Evolutionary conservation across 2,888 invertebrate genomes (phyloP), one percentile per base, ranked within the genome.

Genomic region (Hirtodrosophila alboralis): DNA sequence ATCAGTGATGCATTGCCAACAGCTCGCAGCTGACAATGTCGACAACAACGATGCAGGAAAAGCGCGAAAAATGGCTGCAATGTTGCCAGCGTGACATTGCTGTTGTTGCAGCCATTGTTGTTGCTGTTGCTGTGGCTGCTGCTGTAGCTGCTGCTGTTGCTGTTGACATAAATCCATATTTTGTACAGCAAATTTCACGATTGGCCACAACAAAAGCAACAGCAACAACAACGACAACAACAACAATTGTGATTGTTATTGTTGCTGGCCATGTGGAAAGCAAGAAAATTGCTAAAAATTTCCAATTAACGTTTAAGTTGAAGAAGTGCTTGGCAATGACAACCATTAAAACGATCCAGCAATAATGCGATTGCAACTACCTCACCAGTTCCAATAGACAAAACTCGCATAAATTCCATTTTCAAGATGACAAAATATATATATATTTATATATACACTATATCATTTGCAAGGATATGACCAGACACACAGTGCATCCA

Each of bases 1-100:
- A 84, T 84, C 84, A 83, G 86, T 83, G 81, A 86, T 83, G 81
- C 81, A 86, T 83, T 84, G 84, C 84, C 79, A 78, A 67, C 85
- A 84, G 85, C 75, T 73, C 73, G 73, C 76, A 74, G 73, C 73
- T 76, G 76, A 76, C 73, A 74, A 67, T 67, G 69, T 36, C 57
- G 64, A 63, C 78, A 67, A 60, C 75, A 47, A 60, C 58, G 45
- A 60, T 59, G 59, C 54, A 44, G 62, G 65, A 62, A 56, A 61
- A 62, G 72, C 80, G 62, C 69, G 62, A 62, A 62, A 72, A 83
- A 68, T 81, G 77, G 59, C 67, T 66, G 75, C 83, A 72, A 64
- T 75, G 74, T 62, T 74, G 56, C 52, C 49, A 63, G 67, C 67
- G 49, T 67, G 67, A 67, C 72, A 58, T 43, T 54, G 58, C 67